These are phyloP conservation scores for Apamea epomidion DNA, from an alignment of 2,888 invertebrate species.

Conservation along the genomic window DNA sequence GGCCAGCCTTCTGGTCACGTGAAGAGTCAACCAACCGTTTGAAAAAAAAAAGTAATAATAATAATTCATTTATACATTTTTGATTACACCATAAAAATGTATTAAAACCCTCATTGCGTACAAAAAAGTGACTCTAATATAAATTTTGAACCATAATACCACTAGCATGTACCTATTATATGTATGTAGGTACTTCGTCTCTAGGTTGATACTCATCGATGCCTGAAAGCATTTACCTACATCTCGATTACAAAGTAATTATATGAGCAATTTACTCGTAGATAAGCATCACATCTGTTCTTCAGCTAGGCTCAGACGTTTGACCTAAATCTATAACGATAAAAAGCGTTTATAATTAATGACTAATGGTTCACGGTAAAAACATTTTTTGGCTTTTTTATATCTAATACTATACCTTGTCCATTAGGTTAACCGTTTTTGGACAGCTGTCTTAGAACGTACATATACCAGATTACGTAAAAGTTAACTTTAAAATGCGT, in stretches of 20 bases:
- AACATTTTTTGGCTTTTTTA: neutral
- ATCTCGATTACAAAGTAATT: constrained; percentile 37
- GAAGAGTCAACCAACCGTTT: too few species aligned
- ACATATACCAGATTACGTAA: too few species aligned
- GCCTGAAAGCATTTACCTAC: constrained; percentile 6
- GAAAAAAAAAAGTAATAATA: too few species aligned
- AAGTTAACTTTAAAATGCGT: too few species aligned
- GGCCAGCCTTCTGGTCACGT: too few species aligned
- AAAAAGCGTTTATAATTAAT: constrained; percentile 6
- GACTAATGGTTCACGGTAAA: neutral
- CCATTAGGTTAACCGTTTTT: too few species aligned
- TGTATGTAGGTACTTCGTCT: neutral
- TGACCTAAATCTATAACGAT: neutral
- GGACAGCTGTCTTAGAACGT: too few species aligned
- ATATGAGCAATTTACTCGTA: constrained; percentile 21
- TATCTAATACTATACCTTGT: too few species aligned
- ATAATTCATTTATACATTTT: too few species aligned
- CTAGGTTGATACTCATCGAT: neutral
- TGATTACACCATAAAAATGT: neutral
- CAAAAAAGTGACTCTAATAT: neutral
- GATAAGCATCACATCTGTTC: constrained; percentile 11
- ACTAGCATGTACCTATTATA: neutral
- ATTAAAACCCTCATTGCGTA: neutral
- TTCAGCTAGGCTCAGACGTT: neutral
- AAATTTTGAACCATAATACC: neutral